Percentiles rank a stretch among this genome's conserved stretches.
Evolutionary conservation across 1,140 invertebrate genomes (phyloP).

Genomic region (Drosophila sulfurigaster): DNA sequence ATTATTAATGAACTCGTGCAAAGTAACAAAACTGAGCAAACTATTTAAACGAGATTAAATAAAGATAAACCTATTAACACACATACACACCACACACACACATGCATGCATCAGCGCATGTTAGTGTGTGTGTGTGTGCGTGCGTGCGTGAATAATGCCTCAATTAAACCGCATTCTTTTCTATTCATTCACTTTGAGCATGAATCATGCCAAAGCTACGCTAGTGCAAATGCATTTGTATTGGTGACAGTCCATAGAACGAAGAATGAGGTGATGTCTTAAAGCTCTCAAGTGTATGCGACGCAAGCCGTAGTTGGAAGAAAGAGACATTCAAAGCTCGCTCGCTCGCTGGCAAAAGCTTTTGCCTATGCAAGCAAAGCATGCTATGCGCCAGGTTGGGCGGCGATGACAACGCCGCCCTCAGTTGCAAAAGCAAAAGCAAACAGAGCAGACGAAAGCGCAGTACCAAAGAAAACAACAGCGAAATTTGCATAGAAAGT

Average conservation of each 20-base stretch:
- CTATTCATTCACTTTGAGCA: conserved; percentile 10
- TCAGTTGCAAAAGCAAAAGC: conserved; percentile 37
- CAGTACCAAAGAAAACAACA: neutral
- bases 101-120: neutral
- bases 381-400: neutral
- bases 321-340: conserved; percentile 61
- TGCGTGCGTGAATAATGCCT: conserved; percentile 17
- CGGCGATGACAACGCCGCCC: conserved; percentile 14
- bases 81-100: conserved; percentile 2
- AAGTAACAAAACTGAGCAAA: conserved; percentile 33
- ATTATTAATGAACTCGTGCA: conserved; percentile 25
- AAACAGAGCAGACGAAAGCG: conserved; percentile 9
- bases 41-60: conserved; percentile 79
- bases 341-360: conserved; percentile 48
- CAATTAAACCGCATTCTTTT: conserved; percentile 18
- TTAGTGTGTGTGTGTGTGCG: neutral
- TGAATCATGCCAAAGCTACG: conserved; percentile 30
- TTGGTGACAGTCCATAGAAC: neutral
- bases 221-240: neutral
- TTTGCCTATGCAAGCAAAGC: neutral
- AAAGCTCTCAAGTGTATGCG: conserved; percentile 19
- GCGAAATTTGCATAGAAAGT: conserved; percentile 5
- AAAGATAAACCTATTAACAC: conserved; percentile 67
- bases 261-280: too few species aligned
- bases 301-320: conserved; percentile 23